A percentile compares a stretch with the other conserved stretches of the same genome.
phyloP scores from a whole-genome alignment of 2,888 invertebrate genomes.

The Eledona agricola region DNA sequence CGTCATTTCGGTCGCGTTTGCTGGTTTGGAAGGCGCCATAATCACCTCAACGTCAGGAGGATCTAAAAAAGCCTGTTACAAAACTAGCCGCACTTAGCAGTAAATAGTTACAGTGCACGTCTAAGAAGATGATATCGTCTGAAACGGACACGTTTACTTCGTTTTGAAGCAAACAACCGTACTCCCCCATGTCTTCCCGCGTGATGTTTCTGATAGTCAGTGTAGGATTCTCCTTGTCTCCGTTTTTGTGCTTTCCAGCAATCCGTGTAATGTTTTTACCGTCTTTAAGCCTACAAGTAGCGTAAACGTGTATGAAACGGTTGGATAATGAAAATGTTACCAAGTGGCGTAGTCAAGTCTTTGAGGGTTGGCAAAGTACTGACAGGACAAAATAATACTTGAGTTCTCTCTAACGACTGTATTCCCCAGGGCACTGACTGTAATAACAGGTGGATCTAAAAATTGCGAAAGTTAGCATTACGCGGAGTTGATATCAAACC shows the following conservation, averaged over 20 bases:
- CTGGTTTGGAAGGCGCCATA: conserved; percentile 80
- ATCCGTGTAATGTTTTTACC: conserved; percentile 69
- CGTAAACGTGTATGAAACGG: not conserved
- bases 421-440: conserved; percentile 73
- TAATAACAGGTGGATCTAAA: conserved; percentile 86
- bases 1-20: conserved; percentile 78
- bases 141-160: conserved; percentile 79
- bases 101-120: conserved; percentile 80
- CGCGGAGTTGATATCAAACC: too few relatives aligned
- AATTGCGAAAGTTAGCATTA: too few relatives aligned
- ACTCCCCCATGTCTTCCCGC: conserved; percentile 83
- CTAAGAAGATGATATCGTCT: conserved; percentile 77
- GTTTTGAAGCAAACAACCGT: conserved; percentile 84
- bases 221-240: conserved; percentile 77
- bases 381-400: conserved; percentile 72
- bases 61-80: conserved; percentile 63
- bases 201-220: conserved; percentile 80
- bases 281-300: conserved; percentile 73
- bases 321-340: conserved; percentile 65
- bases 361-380: conserved; percentile 88
- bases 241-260: conserved; percentile 77
- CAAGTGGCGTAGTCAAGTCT: conserved; percentile 78
- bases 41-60: conserved; percentile 80
- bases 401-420: conserved; percentile 83
- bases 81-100: conserved; percentile 14